Conservation (phyloP, 2,888 invertebrate genomes). For the Sesamia inferens region DNA sequence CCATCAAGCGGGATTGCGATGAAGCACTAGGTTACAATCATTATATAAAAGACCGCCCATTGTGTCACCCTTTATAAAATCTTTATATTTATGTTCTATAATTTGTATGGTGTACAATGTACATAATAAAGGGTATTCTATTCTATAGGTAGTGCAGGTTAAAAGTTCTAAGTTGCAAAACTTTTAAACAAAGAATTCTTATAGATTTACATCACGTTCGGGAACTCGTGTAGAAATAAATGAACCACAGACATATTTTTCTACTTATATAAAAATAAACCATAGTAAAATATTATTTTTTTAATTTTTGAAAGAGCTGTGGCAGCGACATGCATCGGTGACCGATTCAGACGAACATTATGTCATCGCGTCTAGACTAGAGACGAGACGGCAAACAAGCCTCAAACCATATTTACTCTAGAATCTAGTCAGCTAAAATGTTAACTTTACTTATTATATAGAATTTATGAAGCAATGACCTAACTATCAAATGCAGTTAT, state of each 20-base stretch:
- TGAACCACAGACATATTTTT: not conserved
- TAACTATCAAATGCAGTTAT: slow-evolving; percentile 23
- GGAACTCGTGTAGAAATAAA: slow-evolving; percentile 8
- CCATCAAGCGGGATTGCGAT: too few relatives aligned
- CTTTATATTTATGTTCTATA: too few relatives aligned
- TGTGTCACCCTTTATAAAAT: too few relatives aligned
- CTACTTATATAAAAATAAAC: slow-evolving; percentile 7
- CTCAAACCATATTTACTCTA: slow-evolving; percentile 64
- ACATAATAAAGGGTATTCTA: too few relatives aligned
- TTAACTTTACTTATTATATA: slow-evolving; percentile 21
- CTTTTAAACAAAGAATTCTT: not conserved
- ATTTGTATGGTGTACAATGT: too few relatives aligned
- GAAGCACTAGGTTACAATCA: too few relatives aligned
- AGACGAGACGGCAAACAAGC: slow-evolving; percentile 66
- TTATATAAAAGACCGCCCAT: too few relatives aligned
- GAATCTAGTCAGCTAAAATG: slow-evolving; percentile 48
- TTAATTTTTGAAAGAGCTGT: slow-evolving; percentile 8
- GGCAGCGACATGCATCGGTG: slow-evolving; percentile 55
- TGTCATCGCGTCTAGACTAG: slow-evolving; percentile 80
- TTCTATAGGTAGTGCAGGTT: not conserved
- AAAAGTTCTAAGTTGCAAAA: slow-evolving; percentile 1
- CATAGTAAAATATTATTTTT: not conserved
- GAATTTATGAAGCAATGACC: slow-evolving; percentile 17
- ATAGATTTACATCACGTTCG: slow-evolving; percentile 3
- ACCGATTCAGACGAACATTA: slow-evolving; percentile 71